phyloP scores from a whole-genome alignment of 2,888 invertebrate genomes.

The Brachyptera risi region DNA sequence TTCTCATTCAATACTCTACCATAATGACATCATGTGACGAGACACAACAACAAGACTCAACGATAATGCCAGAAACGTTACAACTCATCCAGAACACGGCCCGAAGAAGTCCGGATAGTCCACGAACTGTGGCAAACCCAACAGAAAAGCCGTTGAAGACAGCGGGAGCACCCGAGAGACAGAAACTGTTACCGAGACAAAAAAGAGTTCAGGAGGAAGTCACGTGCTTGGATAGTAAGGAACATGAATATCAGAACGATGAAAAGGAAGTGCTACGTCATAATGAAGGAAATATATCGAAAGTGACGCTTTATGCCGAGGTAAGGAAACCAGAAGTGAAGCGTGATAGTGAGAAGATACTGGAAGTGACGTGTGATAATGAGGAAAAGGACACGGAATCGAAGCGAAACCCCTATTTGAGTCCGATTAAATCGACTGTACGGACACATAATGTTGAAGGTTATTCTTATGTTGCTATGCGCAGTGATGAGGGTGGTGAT shows the following conservation, averaged over 20 bases:
- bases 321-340: background rate
- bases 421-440: conserved; percentile 9
- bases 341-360: background rate
- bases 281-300: too few relatives aligned
- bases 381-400: background rate
- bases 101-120: conserved; percentile 6
- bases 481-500: background rate
- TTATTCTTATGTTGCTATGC: conserved; percentile 12
- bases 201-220: background rate
- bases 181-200: background rate
- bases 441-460: background rate
- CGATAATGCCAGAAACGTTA: conserved; percentile 8
- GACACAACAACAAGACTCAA: conserved; percentile 4
- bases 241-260: background rate
- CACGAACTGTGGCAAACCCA: background rate
- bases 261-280: background rate
- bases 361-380: background rate
- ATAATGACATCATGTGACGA: conserved; percentile 4
- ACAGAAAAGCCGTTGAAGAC: background rate
- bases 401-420: conserved; percentile 18
- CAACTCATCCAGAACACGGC: conserved; percentile 6
- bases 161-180: background rate
- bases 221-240: background rate
- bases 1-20: conserved; percentile 5
- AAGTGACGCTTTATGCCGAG: background rate